These are phyloP conservation scores for Rhincodon typus DNA, from an alignment of 2,797 vertebrate genomes.

Conservation along the genomic window DNA sequence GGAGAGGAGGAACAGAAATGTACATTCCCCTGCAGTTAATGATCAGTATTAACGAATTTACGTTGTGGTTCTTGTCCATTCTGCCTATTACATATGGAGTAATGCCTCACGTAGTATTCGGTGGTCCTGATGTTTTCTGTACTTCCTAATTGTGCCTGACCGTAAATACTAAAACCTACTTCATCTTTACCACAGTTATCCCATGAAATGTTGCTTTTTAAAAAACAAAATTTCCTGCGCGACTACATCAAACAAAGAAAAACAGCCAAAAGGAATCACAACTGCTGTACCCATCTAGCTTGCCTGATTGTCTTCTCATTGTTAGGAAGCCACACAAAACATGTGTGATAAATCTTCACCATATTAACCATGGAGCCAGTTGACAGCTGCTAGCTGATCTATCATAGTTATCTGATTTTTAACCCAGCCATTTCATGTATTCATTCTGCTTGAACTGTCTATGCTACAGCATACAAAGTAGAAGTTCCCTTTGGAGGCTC, in stretches of 20 bases:
- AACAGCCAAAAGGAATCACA: neutral
- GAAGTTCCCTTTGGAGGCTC: neutral
- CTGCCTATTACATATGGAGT: neutral
- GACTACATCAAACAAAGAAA: conserved; percentile 3
- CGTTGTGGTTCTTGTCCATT: neutral
- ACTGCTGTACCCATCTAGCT: conserved; percentile 1
- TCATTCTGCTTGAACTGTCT: conserved; percentile 29
- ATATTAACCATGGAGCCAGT: conserved; percentile 22
- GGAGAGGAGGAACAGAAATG: neutral
- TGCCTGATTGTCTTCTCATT: conserved; percentile 7
- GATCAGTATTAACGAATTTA: neutral
- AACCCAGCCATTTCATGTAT: conserved; percentile 24
- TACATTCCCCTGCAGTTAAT: neutral
- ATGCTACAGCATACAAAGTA: conserved; percentile 14
- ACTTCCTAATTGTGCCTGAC: neutral
- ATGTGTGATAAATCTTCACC: conserved; percentile 31
- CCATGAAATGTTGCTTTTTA: neutral
- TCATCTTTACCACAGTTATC: neutral
- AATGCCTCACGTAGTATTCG: neutral
- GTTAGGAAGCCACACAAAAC: conserved; percentile 16
- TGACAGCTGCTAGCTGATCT: conserved; percentile 25
- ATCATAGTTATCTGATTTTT: conserved; percentile 38
- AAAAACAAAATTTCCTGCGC: neutral
- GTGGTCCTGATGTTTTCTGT: neutral
- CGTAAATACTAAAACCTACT: neutral